Percentiles rank a stretch among this genome's conserved stretches.
Conservation (phyloP, 2,888 invertebrate species). For the Scaeva pyrastri region DNA sequence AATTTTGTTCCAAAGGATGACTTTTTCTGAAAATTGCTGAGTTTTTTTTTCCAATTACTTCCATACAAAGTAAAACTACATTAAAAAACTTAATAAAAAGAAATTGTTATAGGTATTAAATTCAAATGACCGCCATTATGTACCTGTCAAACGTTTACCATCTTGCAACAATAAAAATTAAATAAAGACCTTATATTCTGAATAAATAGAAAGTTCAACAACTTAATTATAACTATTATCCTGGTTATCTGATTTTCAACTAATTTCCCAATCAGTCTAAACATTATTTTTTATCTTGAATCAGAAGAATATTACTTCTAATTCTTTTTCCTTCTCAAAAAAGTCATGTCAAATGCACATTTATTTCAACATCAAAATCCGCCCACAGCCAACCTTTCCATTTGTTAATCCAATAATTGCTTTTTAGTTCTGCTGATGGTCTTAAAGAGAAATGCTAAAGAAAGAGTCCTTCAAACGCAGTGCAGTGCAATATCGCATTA, state of each 20-base stretch:
- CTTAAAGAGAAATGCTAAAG: conserved; percentile 14
- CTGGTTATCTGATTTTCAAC: not conserved
- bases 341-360: conserved; percentile 40
- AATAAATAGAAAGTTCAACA: no score
- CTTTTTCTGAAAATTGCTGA: no score
- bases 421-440: conserved; percentile 29
- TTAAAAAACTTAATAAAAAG: no score
- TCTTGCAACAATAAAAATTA: no score
- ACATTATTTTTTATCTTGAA: not conserved
- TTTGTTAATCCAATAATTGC: conserved; percentile 74
- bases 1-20: no score
- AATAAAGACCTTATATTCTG: no score
- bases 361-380: conserved; percentile 52
- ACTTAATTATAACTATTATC: not conserved
- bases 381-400: conserved; percentile 61
- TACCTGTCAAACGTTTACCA: no score
- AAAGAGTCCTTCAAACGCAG: conserved; percentile 48
- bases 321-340: not conserved
- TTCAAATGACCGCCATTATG: no score
- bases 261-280: not conserved
- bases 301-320: not conserved
- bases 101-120: no score
- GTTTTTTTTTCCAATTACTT: no score
- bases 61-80: no score
- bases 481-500: conserved; percentile 70